Evolutionary conservation across 2,797 vertebrate species (phyloP), one percentile per base, ranked within the genome.

Genomic region (Takifugu ocellatus): DNA sequence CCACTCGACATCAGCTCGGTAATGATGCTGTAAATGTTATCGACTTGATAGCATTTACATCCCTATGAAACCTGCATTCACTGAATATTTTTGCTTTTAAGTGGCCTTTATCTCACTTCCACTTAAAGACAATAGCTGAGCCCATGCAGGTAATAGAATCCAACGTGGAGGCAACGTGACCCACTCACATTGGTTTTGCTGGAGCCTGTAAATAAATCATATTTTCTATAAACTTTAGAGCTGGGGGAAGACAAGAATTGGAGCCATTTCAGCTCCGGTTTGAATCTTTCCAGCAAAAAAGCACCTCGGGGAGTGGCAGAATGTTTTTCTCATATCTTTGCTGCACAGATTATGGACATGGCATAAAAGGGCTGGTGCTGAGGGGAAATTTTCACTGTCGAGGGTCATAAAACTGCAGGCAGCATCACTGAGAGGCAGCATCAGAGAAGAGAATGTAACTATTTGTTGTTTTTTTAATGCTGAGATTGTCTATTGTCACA

Each of bases 311-410:
- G 78, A 75, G 55, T 8, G 50, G 72, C 47, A 60, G 63, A 53
- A 61, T 70, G 77, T 72, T 82, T 73, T 71, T 61, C 66, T 81
- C 77, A 64, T 82, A 77, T 85, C 82, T 79, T 74, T 75, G 66
- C 72, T 39, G 65, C 81, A 70, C 80, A 84, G 79, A 85, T 85
- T 72, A 80, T 72, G 81, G 70, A 70, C 78, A 65, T 74, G 67
- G 77, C 79, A 79, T 54, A 69, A 39, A 39, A 73, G 65, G 72
- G 66, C 65, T 47, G 62, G 63, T 25, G 70, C 76, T 77, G 7
- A 46, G 57, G 63, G 72, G 68, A 69, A 74, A 64, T 45, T 50
- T 61, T 70, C 17, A 52, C 36, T 59, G 61, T 66, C 31, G 51
- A 54, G 50, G 39, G 50, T 58, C 59, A 58, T 29, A 17, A 21